Percentiles rank a stretch among this genome's conserved stretches.
These are phyloP conservation scores for Epsilonema sp. DNA, from an alignment of 2,888 invertebrate genomes.

Conservation along the genomic window DNA sequence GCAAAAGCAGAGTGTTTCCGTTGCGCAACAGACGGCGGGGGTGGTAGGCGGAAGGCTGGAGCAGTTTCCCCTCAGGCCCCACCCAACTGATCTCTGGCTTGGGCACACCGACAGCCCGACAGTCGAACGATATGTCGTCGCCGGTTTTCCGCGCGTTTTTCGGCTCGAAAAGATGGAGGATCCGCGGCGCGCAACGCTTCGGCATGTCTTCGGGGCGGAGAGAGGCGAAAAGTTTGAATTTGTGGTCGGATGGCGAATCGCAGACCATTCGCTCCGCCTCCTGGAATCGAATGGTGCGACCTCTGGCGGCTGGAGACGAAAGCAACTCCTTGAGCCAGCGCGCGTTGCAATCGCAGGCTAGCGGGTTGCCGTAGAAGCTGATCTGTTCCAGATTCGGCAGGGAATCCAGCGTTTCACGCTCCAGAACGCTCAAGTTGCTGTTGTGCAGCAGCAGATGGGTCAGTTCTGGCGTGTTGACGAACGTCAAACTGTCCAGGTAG, in stretches of 20 bases:
- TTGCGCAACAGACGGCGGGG: slow-evolving; percentile 21
- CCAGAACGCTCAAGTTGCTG: slow-evolving; percentile 30
- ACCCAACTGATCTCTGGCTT: slow-evolving; percentile 31
- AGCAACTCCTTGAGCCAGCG: slow-evolving; percentile 20
- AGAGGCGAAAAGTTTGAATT: slow-evolving; percentile 16
- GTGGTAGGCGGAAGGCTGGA: slow-evolving; percentile 22
- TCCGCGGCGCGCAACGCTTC: slow-evolving; percentile 14
- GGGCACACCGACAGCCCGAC: slow-evolving; percentile 34
- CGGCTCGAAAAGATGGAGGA: slow-evolving; percentile 19
- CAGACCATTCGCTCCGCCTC: slow-evolving; percentile 28
- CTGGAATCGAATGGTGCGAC: slow-evolving; percentile 9
- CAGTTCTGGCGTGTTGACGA: slow-evolving; percentile 28
- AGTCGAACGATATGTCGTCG: slow-evolving; percentile 29
- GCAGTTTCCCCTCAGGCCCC: slow-evolving; percentile 28
- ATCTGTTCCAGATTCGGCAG: slow-evolving; percentile 26
- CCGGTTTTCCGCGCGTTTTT: slow-evolving; percentile 26
- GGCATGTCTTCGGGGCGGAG: slow-evolving; percentile 18
- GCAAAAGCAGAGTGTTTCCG: slow-evolving; percentile 20
- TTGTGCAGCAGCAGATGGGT: slow-evolving; percentile 30
- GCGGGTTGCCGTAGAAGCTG: slow-evolving; percentile 31
- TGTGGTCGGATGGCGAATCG: slow-evolving; percentile 21
- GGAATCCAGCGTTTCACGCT: slow-evolving; percentile 19
- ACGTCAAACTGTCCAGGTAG: slow-evolving; percentile 31
- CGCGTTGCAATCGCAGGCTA: slow-evolving; percentile 35
- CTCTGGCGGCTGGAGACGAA: slow-evolving; percentile 2